A percentile compares a stretch with the other conserved stretches of the same genome.
Conservation (phyloP, 2,113 vertebrate genomes). For the Ovis canadensis region DNA sequence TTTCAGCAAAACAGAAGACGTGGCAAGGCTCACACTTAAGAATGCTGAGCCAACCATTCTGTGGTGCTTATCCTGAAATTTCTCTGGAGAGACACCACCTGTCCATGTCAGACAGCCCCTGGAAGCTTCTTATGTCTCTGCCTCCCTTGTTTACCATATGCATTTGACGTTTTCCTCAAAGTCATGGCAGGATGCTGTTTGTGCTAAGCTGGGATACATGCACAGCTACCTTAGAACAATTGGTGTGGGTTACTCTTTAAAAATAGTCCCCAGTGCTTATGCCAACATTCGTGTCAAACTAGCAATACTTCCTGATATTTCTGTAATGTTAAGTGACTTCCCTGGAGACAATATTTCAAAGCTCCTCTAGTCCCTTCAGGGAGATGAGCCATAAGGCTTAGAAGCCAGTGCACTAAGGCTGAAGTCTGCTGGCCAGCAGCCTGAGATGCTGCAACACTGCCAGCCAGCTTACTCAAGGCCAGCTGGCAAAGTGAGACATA, state of each 20-base stretch:
- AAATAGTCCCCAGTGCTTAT: neutral
- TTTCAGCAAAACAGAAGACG: constrained; percentile 42
- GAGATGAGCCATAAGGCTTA: neutral
- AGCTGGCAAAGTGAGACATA: constrained; percentile 49
- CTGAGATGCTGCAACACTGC: neutral
- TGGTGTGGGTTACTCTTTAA: neutral
- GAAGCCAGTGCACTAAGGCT: neutral
- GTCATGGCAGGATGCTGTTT: neutral
- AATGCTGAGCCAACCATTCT: constrained; percentile 22
- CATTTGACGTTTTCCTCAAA: neutral
- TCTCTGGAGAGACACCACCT: constrained; percentile 27
- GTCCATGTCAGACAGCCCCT: neutral
- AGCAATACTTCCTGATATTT: neutral
- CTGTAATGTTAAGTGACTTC: neutral
- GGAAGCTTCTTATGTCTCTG: neutral
- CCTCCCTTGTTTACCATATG: neutral
- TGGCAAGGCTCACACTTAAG: neutral
- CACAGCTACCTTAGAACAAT: neutral
- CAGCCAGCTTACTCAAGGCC: constrained; percentile 26
- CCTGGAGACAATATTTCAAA: neutral
- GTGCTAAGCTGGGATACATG: neutral
- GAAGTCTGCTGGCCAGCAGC: constrained; percentile 21
- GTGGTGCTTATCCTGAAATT: neutral
- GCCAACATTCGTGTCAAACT: neutral
- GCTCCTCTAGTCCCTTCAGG: neutral